A percentile compares a stretch with the other conserved stretches of the same genome.
Conservation (phyloP, 2,797 vertebrate species). For the Micropoecilia bifurca region DNA sequence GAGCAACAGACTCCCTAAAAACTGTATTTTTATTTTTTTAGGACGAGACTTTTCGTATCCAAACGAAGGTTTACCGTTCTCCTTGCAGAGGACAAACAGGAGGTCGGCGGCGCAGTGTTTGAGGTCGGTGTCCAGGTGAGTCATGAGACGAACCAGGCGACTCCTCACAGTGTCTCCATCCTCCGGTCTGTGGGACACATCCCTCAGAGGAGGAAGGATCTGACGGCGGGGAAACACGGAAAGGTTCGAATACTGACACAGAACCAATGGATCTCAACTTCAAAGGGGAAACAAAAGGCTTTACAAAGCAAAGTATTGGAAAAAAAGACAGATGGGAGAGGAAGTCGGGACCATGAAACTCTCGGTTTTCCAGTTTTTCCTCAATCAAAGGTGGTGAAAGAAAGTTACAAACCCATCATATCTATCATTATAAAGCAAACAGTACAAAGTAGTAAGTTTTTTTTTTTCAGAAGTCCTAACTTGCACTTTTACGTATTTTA, state of each 20-base stretch:
- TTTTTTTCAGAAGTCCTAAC: too few relatives aligned
- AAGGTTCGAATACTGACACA: background rate
- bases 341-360: background rate
- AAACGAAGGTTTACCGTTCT: constrained; percentile 65
- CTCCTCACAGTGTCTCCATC: constrained; percentile 81
- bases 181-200: constrained; percentile 82
- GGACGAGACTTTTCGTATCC: background rate
- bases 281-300: background rate
- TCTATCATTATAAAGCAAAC: too few relatives aligned
- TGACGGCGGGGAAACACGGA: constrained; percentile 22
- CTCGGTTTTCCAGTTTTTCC: background rate
- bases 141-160: constrained; percentile 86
- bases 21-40: background rate
- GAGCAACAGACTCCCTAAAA: background rate
- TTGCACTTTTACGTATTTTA: too few relatives aligned
- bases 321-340: background rate
- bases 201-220: constrained; percentile 84
- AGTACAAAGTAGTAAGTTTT: too few relatives aligned
- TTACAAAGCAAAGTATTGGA: background rate
- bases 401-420: too few relatives aligned
- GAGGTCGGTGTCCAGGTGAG: constrained; percentile 84
- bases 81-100: constrained; percentile 88
- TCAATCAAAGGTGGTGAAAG: background rate
- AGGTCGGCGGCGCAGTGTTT: constrained; percentile 87
- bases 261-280: background rate